Percentiles rank a stretch among this genome's conserved stretches.
phyloP scores from a whole-genome alignment of 1,140 invertebrate genomes.

The Physella acuta region DNA sequence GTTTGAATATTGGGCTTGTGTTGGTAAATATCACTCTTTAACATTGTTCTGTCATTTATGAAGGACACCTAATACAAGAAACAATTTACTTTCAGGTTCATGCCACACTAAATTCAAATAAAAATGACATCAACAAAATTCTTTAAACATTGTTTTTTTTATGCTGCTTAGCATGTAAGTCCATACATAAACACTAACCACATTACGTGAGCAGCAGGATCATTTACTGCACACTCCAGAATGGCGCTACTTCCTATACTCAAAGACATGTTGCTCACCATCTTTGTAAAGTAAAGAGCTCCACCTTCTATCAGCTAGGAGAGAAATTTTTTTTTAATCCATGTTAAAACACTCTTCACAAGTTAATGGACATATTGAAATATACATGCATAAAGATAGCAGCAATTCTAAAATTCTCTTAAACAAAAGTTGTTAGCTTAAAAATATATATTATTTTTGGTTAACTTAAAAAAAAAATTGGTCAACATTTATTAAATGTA shows the following conservation, averaged over 20 bases:
- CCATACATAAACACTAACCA: constrained; percentile 19
- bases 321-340: too few species aligned
- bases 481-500: too few species aligned
- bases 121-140: too few species aligned
- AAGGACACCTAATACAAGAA: too few species aligned
- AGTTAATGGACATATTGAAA: background rate
- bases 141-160: too few species aligned
- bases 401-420: background rate
- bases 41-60: too few species aligned
- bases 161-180: background rate
- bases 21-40: too few species aligned
- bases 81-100: too few species aligned
- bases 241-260: constrained; percentile 29
- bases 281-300: constrained; percentile 29
- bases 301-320: constrained; percentile 14
- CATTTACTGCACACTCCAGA: constrained; percentile 33
- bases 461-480: too few species aligned
- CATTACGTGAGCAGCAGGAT: constrained; percentile 28
- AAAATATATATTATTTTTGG: background rate
- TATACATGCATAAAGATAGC: background rate
- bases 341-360: too few species aligned
- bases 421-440: background rate
- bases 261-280: constrained; percentile 29
- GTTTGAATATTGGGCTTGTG: too few species aligned
- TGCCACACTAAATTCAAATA: too few species aligned